phyloP scores from a whole-genome alignment of 2,797 vertebrate species.

The Otus scops region DNA sequence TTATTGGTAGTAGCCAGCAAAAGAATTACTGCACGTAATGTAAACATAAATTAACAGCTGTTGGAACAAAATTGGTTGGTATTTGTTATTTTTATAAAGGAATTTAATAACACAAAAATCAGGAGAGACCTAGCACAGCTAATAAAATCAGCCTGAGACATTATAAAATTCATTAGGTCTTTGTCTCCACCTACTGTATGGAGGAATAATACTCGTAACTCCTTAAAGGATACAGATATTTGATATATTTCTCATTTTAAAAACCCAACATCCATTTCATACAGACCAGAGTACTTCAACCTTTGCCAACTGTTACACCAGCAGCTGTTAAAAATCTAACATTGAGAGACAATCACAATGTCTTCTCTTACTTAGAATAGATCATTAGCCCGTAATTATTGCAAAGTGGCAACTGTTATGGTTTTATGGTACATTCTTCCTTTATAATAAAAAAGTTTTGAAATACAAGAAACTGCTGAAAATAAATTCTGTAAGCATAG shows the following conservation, averaged over 20 bases:
- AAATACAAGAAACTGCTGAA: not conserved
- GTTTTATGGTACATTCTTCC: not conserved
- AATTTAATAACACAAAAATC: not conserved
- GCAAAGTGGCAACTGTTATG: not conserved
- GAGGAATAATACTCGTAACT: slow-evolving; percentile 4
- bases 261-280: not conserved
- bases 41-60: not conserved
- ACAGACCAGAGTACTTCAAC: not conserved
- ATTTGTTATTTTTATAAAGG: not conserved
- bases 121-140: not conserved
- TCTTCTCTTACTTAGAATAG: not conserved
- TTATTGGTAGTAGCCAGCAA: not conserved
- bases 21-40: not conserved
- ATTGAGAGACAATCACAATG: not conserved
- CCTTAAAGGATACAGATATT: not conserved
- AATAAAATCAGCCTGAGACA: not conserved
- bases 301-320: not conserved
- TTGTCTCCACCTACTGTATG: slow-evolving; percentile 69
- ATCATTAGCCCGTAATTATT: not conserved
- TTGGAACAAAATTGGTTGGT: not conserved
- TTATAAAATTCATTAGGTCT: slow-evolving; percentile 50
- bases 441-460: not conserved
- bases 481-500: not conserved
- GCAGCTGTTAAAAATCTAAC: not conserved
- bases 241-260: not conserved